phyloP scores from a whole-genome alignment of 2,888 invertebrate genomes.

The Amphipyra tragopoginis region DNA sequence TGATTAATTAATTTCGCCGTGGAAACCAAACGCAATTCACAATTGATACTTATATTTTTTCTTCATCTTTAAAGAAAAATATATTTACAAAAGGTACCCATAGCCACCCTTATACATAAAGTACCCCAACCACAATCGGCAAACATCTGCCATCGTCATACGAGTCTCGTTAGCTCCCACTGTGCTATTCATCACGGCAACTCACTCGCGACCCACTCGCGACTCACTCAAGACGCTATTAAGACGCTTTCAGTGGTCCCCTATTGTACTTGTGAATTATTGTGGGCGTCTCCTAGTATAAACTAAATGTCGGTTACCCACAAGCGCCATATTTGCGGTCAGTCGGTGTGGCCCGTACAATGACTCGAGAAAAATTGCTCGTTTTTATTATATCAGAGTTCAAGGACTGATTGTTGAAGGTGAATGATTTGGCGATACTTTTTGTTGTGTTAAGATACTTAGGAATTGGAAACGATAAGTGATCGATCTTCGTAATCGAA shows the following conservation, averaged over 20 bases:
- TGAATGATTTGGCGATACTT: conserved; percentile 39
- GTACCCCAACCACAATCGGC: conserved; percentile 51
- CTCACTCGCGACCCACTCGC: conserved; percentile 68
- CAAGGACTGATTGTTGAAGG: conserved; percentile 42
- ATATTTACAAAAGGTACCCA: conserved; percentile 10
- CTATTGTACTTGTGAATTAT: conserved; percentile 77
- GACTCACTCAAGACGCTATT: conserved; percentile 66
- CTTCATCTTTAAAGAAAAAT: neutral
- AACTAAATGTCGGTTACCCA: conserved; percentile 67
- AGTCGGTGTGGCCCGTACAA: conserved; percentile 65
- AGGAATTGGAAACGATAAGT: neutral
- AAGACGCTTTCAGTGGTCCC: conserved; percentile 73
- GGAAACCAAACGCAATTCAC: neutral
- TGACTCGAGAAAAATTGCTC: conserved; percentile 67
- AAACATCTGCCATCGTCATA: conserved; percentile 70
- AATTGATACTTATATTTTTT: conserved; percentile 12
- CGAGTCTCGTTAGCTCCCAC: conserved; percentile 71
- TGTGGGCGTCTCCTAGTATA: conserved; percentile 73
- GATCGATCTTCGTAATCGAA: conserved; percentile 4
- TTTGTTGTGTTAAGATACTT: conserved; percentile 7
- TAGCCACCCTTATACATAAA: conserved; percentile 39
- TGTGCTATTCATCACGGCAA: conserved; percentile 70
- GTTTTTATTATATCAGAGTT: conserved; percentile 55
- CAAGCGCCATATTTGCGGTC: conserved; percentile 68
- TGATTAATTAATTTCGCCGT: conserved; percentile 15